Evolutionary conservation across 1,140 invertebrate genomes (phyloP).

Genomic region (Procambarus virginalis): DNA sequence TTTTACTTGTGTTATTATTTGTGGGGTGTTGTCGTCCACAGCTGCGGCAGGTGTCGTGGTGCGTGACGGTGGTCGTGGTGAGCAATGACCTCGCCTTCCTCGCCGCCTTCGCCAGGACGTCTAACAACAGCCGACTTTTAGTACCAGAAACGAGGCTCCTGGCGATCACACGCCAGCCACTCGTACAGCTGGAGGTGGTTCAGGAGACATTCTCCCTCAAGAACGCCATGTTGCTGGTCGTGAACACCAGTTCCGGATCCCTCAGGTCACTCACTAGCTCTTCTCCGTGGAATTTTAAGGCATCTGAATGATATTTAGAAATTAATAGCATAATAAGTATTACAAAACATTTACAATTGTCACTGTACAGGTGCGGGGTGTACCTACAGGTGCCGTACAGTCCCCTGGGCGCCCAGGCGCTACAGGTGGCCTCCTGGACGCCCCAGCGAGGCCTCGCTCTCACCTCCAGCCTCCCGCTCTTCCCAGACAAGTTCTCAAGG

Average conservation of each 20-base stretch:
- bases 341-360: background rate
- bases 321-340: background rate
- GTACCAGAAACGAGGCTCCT: background rate
- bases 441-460: constrained; percentile 9
- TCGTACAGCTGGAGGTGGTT: background rate
- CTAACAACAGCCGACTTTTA: background rate
- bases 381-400: constrained; percentile 24
- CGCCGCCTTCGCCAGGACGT: background rate
- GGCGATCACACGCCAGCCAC: background rate
- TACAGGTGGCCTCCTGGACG: constrained; percentile 22
- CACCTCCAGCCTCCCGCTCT: background rate
- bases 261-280: background rate
- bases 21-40: background rate
- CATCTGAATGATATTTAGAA: too few species aligned
- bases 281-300: background rate
- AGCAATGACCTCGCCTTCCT: constrained; percentile 8
- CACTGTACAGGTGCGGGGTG: background rate
- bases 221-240: background rate
- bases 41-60: constrained; percentile 12
- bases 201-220: background rate
- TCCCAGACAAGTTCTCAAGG: constrained; percentile 31
- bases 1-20: too few species aligned
- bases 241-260: background rate
- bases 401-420: background rate
- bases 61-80: constrained; percentile 10